Conservation (phyloP, 2,888 invertebrate genomes). For the Entomobrya proxima region DNA sequence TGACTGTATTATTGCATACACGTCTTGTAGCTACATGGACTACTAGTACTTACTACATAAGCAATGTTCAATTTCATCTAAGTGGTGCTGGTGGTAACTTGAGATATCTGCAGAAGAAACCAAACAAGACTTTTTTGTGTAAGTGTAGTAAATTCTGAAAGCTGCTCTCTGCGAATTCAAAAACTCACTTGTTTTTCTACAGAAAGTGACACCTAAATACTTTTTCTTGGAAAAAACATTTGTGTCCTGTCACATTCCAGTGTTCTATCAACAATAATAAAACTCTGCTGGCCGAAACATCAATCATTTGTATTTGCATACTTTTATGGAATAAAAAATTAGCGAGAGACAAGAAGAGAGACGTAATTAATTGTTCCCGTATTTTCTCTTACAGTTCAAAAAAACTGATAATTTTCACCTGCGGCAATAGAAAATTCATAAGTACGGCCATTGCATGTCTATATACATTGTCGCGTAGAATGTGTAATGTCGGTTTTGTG, state of each 20-base stretch:
- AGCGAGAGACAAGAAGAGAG: background rate
- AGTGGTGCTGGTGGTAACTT: constrained; percentile 12
- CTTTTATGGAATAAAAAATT: constrained; percentile 42
- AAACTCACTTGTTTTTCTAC: background rate
- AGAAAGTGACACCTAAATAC: constrained; percentile 1
- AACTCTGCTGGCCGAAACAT: constrained; percentile 36
- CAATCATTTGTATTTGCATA: constrained; percentile 51
- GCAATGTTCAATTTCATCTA: constrained; percentile 16
- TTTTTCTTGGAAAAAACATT: constrained; percentile 14
- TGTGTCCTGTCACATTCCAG: constrained; percentile 13
- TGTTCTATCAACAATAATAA: constrained; percentile 3
- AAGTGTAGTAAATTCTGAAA: background rate
- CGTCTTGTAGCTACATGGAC: constrained; percentile 6
- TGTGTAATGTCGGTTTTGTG: background rate
- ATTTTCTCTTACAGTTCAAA: constrained; percentile 6
- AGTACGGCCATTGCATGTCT: background rate
- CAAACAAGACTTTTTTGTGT: background rate
- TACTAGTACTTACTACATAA: background rate
- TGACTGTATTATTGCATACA: background rate
- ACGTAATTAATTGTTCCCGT: constrained; percentile 51
- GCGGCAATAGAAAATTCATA: background rate
- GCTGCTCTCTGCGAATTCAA: background rate
- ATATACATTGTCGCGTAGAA: background rate
- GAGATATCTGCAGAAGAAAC: background rate
- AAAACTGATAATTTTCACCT: constrained; percentile 41